A percentile compares a stretch with the other conserved stretches of the same genome.
Conservation (phyloP, 2,888 invertebrate species). For the Thecophora atra region DNA sequence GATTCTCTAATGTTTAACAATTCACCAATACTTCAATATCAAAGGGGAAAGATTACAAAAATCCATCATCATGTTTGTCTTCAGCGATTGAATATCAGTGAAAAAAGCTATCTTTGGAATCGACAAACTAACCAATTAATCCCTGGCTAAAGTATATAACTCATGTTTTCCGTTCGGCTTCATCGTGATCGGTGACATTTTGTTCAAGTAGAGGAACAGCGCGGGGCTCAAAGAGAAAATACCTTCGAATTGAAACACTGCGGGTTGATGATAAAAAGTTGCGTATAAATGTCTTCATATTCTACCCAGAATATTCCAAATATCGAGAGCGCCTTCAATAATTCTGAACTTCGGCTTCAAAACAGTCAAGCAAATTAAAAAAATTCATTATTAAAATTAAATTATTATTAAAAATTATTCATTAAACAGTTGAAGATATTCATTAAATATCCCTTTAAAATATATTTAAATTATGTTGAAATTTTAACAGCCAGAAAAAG, state of each 20-base stretch:
- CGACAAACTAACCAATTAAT: not conserved
- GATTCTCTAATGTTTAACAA: no score
- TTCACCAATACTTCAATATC: no score
- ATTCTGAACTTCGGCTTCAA: not conserved
- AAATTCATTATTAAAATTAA: not conserved
- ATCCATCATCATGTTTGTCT: no score
- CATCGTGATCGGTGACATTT: not conserved
- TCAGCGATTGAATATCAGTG: no score
- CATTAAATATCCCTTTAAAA: no score
- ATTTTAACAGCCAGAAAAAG: no score
- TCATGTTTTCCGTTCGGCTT: not conserved
- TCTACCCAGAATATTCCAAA: not conserved
- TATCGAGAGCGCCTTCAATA: constrained; percentile 12
- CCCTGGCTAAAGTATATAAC: constrained; percentile 4
- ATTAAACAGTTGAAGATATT: no score
- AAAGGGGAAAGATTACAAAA: no score
- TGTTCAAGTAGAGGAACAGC: not conserved
- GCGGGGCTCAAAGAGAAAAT: not conserved
- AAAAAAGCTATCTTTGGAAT: no score
- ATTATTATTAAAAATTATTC: no score
- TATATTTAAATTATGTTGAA: no score
- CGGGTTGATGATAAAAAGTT: constrained; percentile 20
- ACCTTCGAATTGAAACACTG: constrained; percentile 18
- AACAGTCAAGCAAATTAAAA: not conserved
- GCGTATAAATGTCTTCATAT: constrained; percentile 24